Base-by-base conservation (phyloP, 2,113 vertebrate genomes). In the Ctenodactylus gundi region DNA sequence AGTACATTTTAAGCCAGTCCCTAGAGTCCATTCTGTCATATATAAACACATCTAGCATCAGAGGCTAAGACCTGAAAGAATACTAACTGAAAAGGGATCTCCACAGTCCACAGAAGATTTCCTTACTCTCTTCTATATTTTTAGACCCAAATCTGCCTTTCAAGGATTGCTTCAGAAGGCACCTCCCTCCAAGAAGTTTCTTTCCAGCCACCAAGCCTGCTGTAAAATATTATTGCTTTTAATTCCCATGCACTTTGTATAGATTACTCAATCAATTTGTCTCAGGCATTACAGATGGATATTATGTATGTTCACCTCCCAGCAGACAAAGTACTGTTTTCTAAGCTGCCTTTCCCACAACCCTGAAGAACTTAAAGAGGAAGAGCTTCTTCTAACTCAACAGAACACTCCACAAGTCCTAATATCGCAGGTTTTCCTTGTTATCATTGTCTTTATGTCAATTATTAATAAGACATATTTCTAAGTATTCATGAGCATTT, bases 61-160 rank as follows among this genome's bases (percentile, higher is more conserved):
- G 49, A 91, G 29, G 34, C 31, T 60, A 86, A 58, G 17, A 39
- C 44, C 91, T 84, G 5, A 90, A 96, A 95, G 25, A 80, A 36
- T 75, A 20, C 10, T 53, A 65, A 76, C 55, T 39, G 51, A 89
- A 77, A 65, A 65, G 51, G 60, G 93, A 41, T 46, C 57, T 75
- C 55, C 78, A 34, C 27, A 27, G 3, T 70, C n/a, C 46, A 44
- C n/a, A 2, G 75, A 6, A 88, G 73, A 23, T 10, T 73, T 73
- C 23, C 64, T 90, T 67, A 25, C 18, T 84, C 34, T 92, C 51
- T 86, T 55, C 53, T 85, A 10, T 34, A 57, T 8, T n/a, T 95
- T 85, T 76, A 60, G 29, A 73, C 44, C 62, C 49, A 89, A 58
- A 81, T 41, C 17, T 7, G 15, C 51, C 46, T 77, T 76, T 36